Evolutionary conservation across 2,113 vertebrate genomes (phyloP).

Genomic region (Athene noctua): DNA sequence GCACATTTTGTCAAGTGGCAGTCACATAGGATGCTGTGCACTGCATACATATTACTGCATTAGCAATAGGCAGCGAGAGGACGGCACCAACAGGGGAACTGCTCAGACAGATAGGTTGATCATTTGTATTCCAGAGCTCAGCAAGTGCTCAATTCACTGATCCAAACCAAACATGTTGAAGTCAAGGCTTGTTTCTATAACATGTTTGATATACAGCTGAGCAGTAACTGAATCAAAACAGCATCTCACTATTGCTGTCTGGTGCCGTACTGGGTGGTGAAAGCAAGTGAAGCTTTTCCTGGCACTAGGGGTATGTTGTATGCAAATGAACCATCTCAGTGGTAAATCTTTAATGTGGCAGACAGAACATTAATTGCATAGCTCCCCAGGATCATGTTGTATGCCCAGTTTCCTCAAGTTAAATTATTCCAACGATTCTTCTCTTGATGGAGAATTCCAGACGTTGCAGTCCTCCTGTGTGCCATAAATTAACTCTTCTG

Average conservation of each 20-base stretch:
- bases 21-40: constrained; percentile 66
- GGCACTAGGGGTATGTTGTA: constrained; percentile 42
- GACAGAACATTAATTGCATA: constrained; percentile 56
- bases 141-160: constrained; percentile 69
- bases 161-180: constrained; percentile 71
- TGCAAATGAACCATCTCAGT: constrained; percentile 50
- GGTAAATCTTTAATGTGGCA: constrained; percentile 60
- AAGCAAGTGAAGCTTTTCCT: constrained; percentile 50
- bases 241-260: constrained; percentile 52
- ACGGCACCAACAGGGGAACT: constrained; percentile 53
- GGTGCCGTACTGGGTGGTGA: constrained; percentile 35
- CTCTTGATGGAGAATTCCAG: constrained; percentile 31
- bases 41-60: constrained; percentile 74
- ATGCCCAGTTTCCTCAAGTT: constrained; percentile 41
- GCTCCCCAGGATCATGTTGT: constrained; percentile 18
- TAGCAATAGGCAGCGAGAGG: constrained; percentile 40
- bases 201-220: constrained; percentile 71
- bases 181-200: constrained; percentile 71
- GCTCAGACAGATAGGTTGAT: constrained; percentile 64
- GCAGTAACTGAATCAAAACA: constrained; percentile 69
- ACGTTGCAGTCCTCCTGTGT: background rate
- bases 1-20: constrained; percentile 75
- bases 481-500: constrained; percentile 21
- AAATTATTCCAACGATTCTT: constrained; percentile 18
- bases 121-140: constrained; percentile 73